phyloP scores from a whole-genome alignment of 2,113 vertebrate species.

The Sinocyclocheilus maitianheensis region DNA sequence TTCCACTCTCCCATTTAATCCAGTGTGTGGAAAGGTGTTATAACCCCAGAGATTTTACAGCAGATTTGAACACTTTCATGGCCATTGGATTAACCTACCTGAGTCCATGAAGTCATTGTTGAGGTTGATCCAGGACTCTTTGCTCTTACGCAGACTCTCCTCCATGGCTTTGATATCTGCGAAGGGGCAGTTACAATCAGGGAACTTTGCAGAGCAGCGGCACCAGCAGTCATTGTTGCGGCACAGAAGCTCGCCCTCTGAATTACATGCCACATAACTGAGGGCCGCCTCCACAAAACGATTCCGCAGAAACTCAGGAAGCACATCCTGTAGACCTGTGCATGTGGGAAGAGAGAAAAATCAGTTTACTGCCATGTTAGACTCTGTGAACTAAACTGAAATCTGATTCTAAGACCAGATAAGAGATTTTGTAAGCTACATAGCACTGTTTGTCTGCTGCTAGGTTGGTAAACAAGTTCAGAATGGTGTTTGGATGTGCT shows the following conservation, averaged over 20 bases:
- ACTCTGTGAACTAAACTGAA: neutral
- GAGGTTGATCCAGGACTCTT: constrained; percentile 81
- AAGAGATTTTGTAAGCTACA: neutral
- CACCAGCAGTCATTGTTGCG: constrained; percentile 93
- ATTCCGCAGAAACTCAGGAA: constrained; percentile 87
- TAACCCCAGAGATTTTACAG: neutral
- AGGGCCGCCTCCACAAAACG: constrained; percentile 92
- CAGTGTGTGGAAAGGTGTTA: neutral
- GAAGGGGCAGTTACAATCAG: constrained; percentile 93
- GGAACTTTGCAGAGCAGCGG: constrained; percentile 83
- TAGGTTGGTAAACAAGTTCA: neutral
- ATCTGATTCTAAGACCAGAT: neutral
- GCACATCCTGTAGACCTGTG: constrained; percentile 90
- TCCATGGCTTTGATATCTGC: constrained; percentile 91
- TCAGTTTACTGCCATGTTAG: neutral
- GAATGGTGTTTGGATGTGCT: neutral
- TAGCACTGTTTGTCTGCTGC: neutral
- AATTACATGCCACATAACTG: constrained; percentile 95
- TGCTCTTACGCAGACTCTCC: constrained; percentile 85
- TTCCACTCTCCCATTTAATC: neutral
- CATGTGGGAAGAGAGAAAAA: neutral
- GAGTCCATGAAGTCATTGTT: constrained; percentile 91
- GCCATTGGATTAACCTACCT: constrained; percentile 73
- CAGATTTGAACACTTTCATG: neutral
- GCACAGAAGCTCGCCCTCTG: constrained; percentile 90